A percentile compares a stretch with the other conserved stretches of the same genome.
Conservation (phyloP, 2,888 invertebrate genomes). For the Phania funesta region DNA sequence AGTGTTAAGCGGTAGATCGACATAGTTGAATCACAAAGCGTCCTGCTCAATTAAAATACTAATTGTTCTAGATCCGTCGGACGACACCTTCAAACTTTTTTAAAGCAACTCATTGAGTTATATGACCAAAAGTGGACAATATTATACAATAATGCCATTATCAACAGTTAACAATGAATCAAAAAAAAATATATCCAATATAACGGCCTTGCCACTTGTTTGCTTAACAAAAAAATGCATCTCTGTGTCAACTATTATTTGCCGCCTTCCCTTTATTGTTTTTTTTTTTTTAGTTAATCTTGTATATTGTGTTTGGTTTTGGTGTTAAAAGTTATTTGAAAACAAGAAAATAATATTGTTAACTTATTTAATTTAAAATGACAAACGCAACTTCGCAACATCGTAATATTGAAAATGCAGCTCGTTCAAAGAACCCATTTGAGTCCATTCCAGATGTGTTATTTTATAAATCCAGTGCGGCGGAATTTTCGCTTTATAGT, state of each 20-base stretch:
- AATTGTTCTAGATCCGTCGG: too few relatives aligned
- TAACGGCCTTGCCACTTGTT: not conserved
- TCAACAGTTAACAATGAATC: too few relatives aligned
- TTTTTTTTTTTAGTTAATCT: constrained; percentile 9
- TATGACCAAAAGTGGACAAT: too few relatives aligned
- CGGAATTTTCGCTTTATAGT: constrained; percentile 74
- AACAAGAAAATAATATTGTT: not conserved
- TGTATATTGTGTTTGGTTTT: not conserved
- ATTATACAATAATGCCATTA: too few relatives aligned
- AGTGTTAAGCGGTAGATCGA: too few relatives aligned
- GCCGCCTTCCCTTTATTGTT: constrained; percentile 42
- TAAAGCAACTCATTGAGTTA: too few relatives aligned
- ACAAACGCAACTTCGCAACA: constrained; percentile 74
- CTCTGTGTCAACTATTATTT: constrained; percentile 36
- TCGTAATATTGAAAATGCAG: constrained; percentile 77
- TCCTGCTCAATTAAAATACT: too few relatives aligned
- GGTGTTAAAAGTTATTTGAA: not conserved
- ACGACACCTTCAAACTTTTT: too few relatives aligned
- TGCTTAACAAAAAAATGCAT: not conserved
- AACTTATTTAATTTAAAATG: constrained; percentile 68
- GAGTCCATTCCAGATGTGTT: constrained; percentile 72
- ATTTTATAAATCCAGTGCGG: constrained; percentile 69
- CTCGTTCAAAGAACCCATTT: constrained; percentile 76
- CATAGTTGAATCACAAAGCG: too few relatives aligned
- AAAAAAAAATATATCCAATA: too few relatives aligned